Evolutionary conservation across 2,888 invertebrate genomes (phyloP).

Genomic region (Meandrusa payeni): DNA sequence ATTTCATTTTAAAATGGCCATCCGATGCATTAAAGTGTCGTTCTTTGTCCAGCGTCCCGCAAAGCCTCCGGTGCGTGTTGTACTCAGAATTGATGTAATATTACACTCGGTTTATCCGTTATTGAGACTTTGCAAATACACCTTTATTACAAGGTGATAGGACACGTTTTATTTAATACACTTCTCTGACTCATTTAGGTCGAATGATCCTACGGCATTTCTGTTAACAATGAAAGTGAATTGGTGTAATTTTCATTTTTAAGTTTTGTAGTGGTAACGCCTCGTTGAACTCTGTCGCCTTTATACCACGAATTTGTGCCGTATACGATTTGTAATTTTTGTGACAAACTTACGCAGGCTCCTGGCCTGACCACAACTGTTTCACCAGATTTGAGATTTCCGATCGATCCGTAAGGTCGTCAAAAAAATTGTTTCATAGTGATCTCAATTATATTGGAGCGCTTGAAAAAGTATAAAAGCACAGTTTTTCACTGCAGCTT

Average conservation of each 20-base stretch:
- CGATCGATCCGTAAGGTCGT: too few species aligned
- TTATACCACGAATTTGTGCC: neutral
- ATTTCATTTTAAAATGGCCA: slow-evolving; percentile 28
- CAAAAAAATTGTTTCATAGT: too few species aligned
- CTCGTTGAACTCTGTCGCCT: slow-evolving; percentile 12
- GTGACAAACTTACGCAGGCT: too few species aligned
- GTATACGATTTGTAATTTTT: too few species aligned
- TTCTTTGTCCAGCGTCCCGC: slow-evolving; percentile 42
- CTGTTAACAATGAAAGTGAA: slow-evolving; percentile 18
- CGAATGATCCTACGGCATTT: slow-evolving; percentile 3
- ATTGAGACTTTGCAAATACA: slow-evolving; percentile 7
- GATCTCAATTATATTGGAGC: too few species aligned
- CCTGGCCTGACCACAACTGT: too few species aligned
- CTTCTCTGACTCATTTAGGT: slow-evolving; percentile 25
- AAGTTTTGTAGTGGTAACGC: slow-evolving; percentile 3
- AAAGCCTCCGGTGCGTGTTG: slow-evolving; percentile 37
- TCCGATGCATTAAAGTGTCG: slow-evolving; percentile 35
- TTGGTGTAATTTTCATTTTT: slow-evolving; percentile 7
- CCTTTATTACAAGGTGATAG: slow-evolving; percentile 25
- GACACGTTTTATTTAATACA: slow-evolving; percentile 20
- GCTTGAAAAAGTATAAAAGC: too few species aligned
- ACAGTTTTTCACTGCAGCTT: too few species aligned
- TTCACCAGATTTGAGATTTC: too few species aligned
- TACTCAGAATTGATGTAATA: slow-evolving; percentile 29
- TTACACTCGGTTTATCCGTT: slow-evolving; percentile 11